phyloP scores from a whole-genome alignment of 2,113 vertebrate genomes.

The Apodemus speciosus region DNA sequence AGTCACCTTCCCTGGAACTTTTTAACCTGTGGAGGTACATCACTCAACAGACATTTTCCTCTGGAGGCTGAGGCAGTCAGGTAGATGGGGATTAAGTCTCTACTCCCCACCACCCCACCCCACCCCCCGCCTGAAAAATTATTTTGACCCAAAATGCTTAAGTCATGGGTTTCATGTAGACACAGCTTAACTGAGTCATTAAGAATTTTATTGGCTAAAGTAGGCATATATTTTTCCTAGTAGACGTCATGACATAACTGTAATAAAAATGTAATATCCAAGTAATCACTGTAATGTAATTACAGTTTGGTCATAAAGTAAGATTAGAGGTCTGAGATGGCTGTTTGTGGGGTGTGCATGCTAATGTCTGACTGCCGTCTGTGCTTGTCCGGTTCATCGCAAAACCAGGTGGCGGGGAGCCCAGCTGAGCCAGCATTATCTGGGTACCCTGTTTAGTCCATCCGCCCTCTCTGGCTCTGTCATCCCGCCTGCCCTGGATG shows the following conservation, averaged over 20 bases:
- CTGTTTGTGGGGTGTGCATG: constrained; percentile 62
- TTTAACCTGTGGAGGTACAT: neutral
- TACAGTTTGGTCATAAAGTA: constrained; percentile 77
- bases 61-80: neutral
- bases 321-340: constrained; percentile 78
- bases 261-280: constrained; percentile 81
- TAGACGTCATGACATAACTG: constrained; percentile 79
- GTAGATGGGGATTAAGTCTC: constrained; percentile 16
- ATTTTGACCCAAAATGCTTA: constrained; percentile 67
- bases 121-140: constrained; percentile 29
- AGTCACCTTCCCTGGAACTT: neutral
- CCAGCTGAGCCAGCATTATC: constrained; percentile 59
- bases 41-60: neutral
- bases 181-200: constrained; percentile 74
- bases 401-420: neutral
- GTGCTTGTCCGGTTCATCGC: neutral
- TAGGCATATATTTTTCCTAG: constrained; percentile 75
- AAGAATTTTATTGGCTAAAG: constrained; percentile 77
- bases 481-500: neutral
- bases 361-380: constrained; percentile 59
- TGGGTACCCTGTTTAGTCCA: neutral
- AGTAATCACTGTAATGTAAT: constrained; percentile 81
- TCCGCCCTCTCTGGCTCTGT: neutral
- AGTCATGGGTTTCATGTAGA: constrained; percentile 72
- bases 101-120: too few relatives aligned